phyloP scores from a whole-genome alignment of 1,140 invertebrate genomes.

The Laupala kohalensis region DNA sequence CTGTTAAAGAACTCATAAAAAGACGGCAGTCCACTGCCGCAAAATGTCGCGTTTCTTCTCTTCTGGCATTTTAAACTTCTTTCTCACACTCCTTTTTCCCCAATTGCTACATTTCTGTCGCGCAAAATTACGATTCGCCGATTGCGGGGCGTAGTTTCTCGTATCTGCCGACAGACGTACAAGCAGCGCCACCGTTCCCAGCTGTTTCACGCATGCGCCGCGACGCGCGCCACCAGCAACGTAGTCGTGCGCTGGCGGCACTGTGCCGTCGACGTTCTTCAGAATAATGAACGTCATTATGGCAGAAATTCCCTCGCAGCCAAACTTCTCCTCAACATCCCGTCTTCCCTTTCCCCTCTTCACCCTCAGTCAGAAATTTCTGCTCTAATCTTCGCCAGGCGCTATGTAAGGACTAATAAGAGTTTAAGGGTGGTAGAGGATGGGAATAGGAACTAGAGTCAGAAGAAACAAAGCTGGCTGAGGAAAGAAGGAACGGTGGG shows the following conservation, averaged over 20 bases:
- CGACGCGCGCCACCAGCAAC: not conserved
- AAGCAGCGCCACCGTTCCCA: not conserved
- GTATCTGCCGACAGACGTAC: not conserved
- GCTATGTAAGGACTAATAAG: not conserved
- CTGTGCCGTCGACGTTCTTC: not conserved
- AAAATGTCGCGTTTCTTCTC: no score
- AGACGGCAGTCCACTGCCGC: no score
- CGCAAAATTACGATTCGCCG: not conserved
- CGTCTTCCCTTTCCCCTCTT: not conserved
- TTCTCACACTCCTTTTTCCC: no score
- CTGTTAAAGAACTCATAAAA: no score
- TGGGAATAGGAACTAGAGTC: no score
- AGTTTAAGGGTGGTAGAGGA: not conserved
- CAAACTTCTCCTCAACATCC: not conserved
- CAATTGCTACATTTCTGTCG: no score
- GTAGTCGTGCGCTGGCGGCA: not conserved
- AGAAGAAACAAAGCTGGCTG: no score
- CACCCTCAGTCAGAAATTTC: not conserved
- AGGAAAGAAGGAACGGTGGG: no score
- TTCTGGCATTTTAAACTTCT: no score
- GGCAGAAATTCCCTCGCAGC: not conserved
- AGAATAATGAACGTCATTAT: not conserved
- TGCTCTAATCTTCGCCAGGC: not conserved
- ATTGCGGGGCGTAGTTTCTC: not conserved
- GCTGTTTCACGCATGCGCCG: not conserved